Conservation (phyloP, 2,888 invertebrate species). For the Schizotus pectinicornis region DNA sequence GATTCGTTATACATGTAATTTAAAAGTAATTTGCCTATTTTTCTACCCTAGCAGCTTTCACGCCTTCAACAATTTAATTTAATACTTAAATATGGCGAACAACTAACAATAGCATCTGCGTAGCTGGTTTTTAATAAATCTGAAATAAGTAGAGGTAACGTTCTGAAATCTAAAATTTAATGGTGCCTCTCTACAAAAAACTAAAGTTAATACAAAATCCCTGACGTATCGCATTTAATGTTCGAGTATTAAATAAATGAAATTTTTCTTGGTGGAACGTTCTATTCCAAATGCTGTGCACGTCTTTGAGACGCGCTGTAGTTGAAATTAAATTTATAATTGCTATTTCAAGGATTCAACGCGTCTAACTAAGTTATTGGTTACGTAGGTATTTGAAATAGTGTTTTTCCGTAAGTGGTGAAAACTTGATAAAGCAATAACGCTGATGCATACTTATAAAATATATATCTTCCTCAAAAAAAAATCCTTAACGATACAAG, state of each 20-base stretch:
- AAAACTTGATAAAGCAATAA: constrained; percentile 36
- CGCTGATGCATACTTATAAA: constrained; percentile 32
- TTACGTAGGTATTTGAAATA: constrained; percentile 4
- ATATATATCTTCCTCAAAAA: constrained; percentile 16
- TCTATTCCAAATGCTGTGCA: constrained; percentile 15
- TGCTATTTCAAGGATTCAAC: constrained; percentile 9
- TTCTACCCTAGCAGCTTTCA: no score
- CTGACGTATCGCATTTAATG: constrained; percentile 15
- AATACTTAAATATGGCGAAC: no score
- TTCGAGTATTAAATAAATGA: constrained; percentile 21
- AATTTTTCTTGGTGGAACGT: constrained; percentile 19
- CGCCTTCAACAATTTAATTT: no score
- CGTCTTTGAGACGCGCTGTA: constrained; percentile 15
- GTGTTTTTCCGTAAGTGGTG: constrained; percentile 7
- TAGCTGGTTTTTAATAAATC: no score
- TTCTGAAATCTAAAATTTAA: no score
- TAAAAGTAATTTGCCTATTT: no score
- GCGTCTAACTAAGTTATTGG: constrained; percentile 12
- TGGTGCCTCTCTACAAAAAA: no score
- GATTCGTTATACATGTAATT: no score
- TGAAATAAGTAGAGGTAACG: no score
- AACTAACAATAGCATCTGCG: no score
- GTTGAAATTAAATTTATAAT: constrained; percentile 23
- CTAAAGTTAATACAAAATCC: constrained; percentile 6
- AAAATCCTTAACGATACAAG: constrained; percentile 42